Conservation (phyloP, 2,888 invertebrate genomes). For the Sesamia inferens region DNA sequence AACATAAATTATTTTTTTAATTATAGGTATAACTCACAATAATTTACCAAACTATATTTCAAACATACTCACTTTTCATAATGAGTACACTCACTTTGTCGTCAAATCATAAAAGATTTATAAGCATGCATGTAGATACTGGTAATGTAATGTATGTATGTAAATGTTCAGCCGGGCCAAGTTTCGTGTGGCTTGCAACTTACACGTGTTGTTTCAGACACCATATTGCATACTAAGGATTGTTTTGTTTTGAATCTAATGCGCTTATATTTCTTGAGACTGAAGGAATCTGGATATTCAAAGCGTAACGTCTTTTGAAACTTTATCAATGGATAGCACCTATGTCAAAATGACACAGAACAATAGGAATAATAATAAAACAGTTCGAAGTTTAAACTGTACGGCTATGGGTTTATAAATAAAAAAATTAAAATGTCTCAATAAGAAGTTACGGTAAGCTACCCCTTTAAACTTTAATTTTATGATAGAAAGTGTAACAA, state of each 20-base stretch:
- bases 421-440: too few relatives aligned
- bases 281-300: not conserved
- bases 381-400: too few relatives aligned
- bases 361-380: too few relatives aligned
- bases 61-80: not conserved
- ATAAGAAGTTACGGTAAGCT: too few relatives aligned
- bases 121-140: constrained; percentile 3
- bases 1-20: too few relatives aligned
- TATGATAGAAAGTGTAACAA: too few relatives aligned
- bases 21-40: too few relatives aligned
- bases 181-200: constrained; percentile 51
- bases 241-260: constrained; percentile 26
- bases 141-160: constrained; percentile 37
- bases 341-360: not conserved
- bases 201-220: constrained; percentile 45
- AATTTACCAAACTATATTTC: not conserved
- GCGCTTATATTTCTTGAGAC: constrained; percentile 3
- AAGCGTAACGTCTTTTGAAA: not conserved
- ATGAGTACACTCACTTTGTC: not conserved
- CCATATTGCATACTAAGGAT: constrained; percentile 47
- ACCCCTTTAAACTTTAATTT: too few relatives aligned
- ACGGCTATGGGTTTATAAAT: too few relatives aligned
- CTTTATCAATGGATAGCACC: not conserved
- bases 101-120: constrained; percentile 34
- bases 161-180: constrained; percentile 42